Percentiles rank a stretch among this genome's conserved stretches.
These are phyloP conservation scores for Rattus rattus DNA, from an alignment of 2,113 vertebrate genomes.

Conservation along the genomic window DNA sequence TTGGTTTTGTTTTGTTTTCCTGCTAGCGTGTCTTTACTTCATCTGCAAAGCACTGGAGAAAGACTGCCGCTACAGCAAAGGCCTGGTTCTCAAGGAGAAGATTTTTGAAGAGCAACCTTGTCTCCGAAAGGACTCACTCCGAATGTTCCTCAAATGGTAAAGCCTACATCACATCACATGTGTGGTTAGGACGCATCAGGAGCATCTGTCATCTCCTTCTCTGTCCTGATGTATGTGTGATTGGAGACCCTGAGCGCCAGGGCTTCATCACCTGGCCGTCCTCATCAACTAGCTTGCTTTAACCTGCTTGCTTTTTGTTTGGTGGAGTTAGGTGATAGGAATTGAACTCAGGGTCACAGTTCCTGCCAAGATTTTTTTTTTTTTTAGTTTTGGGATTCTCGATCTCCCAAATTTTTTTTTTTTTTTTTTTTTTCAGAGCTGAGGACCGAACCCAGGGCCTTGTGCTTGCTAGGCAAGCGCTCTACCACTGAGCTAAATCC, in stretches of 20 bases:
- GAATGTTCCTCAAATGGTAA: constrained; percentile 97
- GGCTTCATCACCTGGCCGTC: background rate
- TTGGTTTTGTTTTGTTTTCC: background rate
- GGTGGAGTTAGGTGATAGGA: background rate
- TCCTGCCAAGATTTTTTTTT: background rate
- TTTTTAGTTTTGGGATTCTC: too few species aligned
- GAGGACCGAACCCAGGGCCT: too few species aligned
- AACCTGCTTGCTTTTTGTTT: background rate
- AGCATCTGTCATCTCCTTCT: background rate
- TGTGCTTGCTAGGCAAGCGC: too few species aligned
- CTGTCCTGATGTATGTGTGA: background rate
- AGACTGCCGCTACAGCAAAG: constrained; percentile 96
- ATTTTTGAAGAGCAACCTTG: constrained; percentile 98
- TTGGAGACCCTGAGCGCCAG: background rate
- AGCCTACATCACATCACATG: background rate
- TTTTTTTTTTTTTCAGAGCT: too few species aligned
- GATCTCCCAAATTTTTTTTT: too few species aligned
- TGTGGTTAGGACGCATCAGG: background rate
- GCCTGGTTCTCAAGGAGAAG: constrained; percentile 95
- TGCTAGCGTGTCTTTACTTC: constrained; percentile 94
- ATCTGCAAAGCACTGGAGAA: constrained; percentile 97
- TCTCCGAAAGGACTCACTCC: constrained; percentile 93
- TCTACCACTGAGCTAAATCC: too few species aligned
- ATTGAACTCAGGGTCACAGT: background rate
- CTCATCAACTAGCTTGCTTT: background rate